These are phyloP conservation scores for Brachionus rubens DNA, from an alignment of 1,140 invertebrate genomes.

Conservation along the genomic window DNA sequence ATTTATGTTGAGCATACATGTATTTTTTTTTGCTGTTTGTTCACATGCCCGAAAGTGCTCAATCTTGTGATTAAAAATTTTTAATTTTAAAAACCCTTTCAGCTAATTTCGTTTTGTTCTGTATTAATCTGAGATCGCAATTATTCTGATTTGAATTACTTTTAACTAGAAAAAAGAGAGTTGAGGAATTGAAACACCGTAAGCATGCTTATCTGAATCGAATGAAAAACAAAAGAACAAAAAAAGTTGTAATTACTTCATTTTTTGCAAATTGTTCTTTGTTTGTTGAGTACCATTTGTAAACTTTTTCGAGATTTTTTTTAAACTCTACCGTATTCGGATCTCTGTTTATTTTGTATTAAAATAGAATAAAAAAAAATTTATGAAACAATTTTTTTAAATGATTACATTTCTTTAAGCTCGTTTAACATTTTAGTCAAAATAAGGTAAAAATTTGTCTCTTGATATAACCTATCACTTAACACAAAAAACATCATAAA, in stretches of 20 bases:
- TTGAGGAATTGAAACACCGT: too few relatives aligned
- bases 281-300: slow-evolving; percentile 42
- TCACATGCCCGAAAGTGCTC: too few relatives aligned
- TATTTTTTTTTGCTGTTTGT: too few relatives aligned
- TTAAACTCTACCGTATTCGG: not conserved
- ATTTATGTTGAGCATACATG: too few relatives aligned
- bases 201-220: too few relatives aligned
- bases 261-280: not conserved
- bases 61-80: too few relatives aligned
- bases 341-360: not conserved
- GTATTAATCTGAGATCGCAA: too few relatives aligned
- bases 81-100: too few relatives aligned
- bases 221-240: not conserved
- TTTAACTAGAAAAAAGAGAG: too few relatives aligned
- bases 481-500: not conserved
- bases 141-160: too few relatives aligned
- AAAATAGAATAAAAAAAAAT: not conserved
- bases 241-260: not conserved
- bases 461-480: slow-evolving; percentile 26
- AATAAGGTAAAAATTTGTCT: slow-evolving; percentile 39
- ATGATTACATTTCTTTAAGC: slow-evolving; percentile 35
- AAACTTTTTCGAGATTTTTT: slow-evolving; percentile 37
- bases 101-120: too few relatives aligned
- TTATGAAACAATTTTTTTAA: not conserved
- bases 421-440: slow-evolving; percentile 39